Conservation (phyloP, 92 coral and sea anemone species). For the Pocillopora meandrina region DNA sequence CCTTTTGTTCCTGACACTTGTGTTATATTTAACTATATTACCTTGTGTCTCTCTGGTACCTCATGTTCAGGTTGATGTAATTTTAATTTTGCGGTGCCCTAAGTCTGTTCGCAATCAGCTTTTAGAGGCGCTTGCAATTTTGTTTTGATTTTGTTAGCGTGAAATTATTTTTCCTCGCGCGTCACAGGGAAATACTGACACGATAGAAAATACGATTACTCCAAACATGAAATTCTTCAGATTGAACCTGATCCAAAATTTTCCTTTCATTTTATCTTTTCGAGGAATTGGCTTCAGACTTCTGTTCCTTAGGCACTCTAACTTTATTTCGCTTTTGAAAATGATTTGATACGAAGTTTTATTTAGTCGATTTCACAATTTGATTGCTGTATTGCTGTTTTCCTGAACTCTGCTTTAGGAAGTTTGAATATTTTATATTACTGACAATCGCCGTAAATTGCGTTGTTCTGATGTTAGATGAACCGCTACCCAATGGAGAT, state of each 20-base stretch:
- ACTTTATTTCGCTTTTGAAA: background rate
- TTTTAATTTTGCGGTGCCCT: constrained; percentile 20
- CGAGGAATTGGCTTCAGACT: background rate
- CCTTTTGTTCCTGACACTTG: constrained; percentile 36
- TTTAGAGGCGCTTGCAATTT: constrained; percentile 11
- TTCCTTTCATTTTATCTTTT: background rate
- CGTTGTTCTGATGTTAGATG: constrained; percentile 89
- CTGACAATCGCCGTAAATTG: constrained; percentile 98
- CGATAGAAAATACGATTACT: constrained; percentile 25
- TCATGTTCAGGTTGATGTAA: constrained; percentile 21
- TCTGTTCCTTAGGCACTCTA: background rate
- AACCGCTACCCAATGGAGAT: constrained; percentile 92
- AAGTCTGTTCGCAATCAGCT: background rate
- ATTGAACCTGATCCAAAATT: background rate
- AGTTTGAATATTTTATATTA: constrained; percentile 93
- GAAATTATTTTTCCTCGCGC: background rate
- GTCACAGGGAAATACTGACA: constrained; percentile 29
- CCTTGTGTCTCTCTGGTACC: constrained; percentile 18
- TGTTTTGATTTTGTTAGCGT: constrained; percentile 6
- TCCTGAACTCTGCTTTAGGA: constrained; percentile 67
- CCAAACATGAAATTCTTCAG: background rate
- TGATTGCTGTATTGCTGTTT: constrained; percentile 37
- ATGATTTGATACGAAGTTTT: background rate
- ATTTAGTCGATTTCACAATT: background rate
- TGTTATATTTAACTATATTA: constrained; percentile 34